Conservation (phyloP, 2,797 vertebrate species). For the Platyrinchus mystaceus region DNA sequence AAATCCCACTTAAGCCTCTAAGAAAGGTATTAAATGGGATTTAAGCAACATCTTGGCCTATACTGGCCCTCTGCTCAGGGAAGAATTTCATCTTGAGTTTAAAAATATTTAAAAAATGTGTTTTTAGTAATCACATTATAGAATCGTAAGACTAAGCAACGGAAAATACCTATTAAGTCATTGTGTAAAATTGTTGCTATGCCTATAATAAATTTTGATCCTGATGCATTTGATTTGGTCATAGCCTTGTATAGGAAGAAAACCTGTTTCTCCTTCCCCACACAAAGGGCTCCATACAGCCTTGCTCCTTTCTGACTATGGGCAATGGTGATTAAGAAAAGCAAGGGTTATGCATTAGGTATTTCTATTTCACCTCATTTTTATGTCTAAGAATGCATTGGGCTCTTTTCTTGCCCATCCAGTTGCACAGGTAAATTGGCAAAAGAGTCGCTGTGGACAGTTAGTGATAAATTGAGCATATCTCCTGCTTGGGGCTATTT, state of each 20-base stretch:
- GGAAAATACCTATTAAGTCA: background rate
- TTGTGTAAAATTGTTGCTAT: background rate
- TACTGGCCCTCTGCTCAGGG: background rate
- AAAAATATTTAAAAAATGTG: background rate
- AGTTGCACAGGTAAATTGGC: background rate
- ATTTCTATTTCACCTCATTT: background rate
- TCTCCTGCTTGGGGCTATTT: background rate
- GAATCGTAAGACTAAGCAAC: background rate
- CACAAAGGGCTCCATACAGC: accelerated
- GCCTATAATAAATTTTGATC: background rate
- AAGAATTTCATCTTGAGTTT: background rate
- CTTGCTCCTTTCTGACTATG: background rate
- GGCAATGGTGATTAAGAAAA: background rate
- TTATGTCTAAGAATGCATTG: background rate
- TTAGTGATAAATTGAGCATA: background rate
- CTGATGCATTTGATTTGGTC: background rate
- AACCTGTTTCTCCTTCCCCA: background rate
- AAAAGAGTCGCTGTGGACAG: background rate
- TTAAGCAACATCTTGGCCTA: conserved; percentile 10
- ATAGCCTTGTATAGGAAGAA: background rate
- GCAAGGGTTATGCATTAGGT: background rate
- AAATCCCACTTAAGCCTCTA: conserved; percentile 41
- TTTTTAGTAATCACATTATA: conserved; percentile 19
- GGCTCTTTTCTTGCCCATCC: background rate
- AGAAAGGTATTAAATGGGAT: conserved; percentile 34